These are phyloP conservation scores for Oceanodroma tethys DNA, from an alignment of 2,113 vertebrate genomes.

Conservation along the genomic window DNA sequence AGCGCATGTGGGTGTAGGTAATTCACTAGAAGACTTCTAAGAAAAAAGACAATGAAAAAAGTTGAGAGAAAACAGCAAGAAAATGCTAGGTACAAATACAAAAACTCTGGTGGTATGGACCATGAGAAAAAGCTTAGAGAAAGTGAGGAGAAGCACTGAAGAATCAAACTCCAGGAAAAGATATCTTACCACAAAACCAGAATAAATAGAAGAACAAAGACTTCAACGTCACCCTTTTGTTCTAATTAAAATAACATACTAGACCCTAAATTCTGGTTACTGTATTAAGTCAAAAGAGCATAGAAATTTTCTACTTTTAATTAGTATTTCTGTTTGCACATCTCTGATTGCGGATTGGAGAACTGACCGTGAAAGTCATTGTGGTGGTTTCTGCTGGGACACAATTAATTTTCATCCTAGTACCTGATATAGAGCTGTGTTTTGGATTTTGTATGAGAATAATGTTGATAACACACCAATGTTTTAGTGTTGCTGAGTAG, in stretches of 20 bases:
- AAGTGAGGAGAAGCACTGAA: not conserved
- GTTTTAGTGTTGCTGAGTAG: too few relatives aligned
- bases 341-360: not conserved
- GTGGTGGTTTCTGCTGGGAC: too few relatives aligned
- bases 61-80: not conserved
- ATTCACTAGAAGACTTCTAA: not conserved
- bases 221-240: not conserved
- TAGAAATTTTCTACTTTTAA: not conserved
- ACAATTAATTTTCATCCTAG: too few relatives aligned
- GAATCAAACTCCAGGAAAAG: not conserved
- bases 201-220: not conserved
- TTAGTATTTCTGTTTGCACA: not conserved
- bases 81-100: not conserved
- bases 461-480: too few relatives aligned
- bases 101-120: not conserved
- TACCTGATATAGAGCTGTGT: too few relatives aligned
- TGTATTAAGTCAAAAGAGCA: not conserved
- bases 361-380: not conserved
- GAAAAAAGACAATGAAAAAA: not conserved
- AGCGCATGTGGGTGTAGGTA: not conserved
- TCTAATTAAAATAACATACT: not conserved
- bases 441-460: too few relatives aligned
- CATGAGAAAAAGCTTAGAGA: not conserved
- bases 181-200: not conserved
- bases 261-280: not conserved